Evolutionary conservation across 2,888 invertebrate genomes (phyloP), one percentile per base, ranked within the genome.

Genomic region (Ligdia adustata): DNA sequence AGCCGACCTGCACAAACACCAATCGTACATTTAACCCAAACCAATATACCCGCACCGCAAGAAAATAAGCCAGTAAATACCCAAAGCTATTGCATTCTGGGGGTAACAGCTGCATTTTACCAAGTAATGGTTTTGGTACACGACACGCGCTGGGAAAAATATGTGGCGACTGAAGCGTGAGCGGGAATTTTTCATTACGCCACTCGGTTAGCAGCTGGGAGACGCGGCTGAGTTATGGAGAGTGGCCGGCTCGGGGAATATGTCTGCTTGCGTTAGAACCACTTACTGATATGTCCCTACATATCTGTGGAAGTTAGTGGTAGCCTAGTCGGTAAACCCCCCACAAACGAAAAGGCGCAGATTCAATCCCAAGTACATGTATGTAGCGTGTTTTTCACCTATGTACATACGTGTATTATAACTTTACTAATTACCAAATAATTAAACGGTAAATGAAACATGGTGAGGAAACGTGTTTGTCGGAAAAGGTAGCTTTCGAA

Each of bases 101-200:
- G 44, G 27, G 47, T 39, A 58, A 48, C 55, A 55, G 49, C 49
- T 55, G 53, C 45, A 45, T 39, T 45, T 45, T 16, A 35, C 27
- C 33, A 35, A 35, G 47, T 51, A 49, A 55, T 52, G 46, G 46
- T 44, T 48, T 42, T 14, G 29, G 46, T 52, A 49, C 46, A 58
- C 32, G 48, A 47, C 47, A 40, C 41, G 9, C 16, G 12, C 35
- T 13, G 20, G 14, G 38, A 18, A 40, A 44, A 49, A 43, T 46
- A 35, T 35, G 42, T 46, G 45, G 35, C 34, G 31, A 42, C 11
- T 33, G 42, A 38, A 42, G 41, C 12, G 32, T 22, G 20, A 13
- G 28, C 29, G 44, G 40, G 41, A 53, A 53, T 49, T 53, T 53
- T 54, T 54, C 54, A 54, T 54, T 54, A 53, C 34, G 5, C 24